A percentile compares a stretch with the other conserved stretches of the same genome.
phyloP scores from a whole-genome alignment of 2,797 vertebrate species.

The Eidolon dupreanum region DNA sequence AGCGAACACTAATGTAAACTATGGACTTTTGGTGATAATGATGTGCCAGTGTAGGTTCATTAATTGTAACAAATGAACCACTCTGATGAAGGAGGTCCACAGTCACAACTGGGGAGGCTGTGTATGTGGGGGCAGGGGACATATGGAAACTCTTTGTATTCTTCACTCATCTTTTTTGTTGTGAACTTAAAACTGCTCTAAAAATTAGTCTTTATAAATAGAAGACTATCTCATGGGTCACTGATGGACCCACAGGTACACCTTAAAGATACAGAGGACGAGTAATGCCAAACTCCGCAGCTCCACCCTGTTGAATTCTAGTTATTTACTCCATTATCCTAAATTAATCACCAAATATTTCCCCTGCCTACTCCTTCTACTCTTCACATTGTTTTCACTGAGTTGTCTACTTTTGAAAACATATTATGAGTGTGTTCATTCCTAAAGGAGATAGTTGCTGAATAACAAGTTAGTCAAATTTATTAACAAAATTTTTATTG shows the following conservation, averaged over 20 bases:
- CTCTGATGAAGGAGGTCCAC: background rate
- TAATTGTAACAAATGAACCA: background rate
- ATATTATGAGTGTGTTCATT: background rate
- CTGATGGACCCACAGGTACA: background rate
- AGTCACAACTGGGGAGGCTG: background rate
- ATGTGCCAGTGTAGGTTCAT: background rate
- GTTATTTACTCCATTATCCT: background rate
- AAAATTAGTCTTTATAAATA: background rate
- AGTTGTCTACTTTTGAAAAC: background rate
- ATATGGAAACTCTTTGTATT: background rate
- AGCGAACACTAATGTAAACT: background rate
- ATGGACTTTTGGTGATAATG: background rate
- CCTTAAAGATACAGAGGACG: background rate
- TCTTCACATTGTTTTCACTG: background rate
- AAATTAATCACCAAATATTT: background rate
- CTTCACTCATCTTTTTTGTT: background rate
- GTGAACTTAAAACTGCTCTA: background rate
- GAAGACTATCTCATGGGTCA: background rate
- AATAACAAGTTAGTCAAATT: background rate
- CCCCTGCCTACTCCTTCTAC: background rate
- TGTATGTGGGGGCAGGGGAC: background rate
- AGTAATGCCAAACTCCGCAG: background rate
- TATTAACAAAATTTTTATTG: background rate
- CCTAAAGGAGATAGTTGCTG: constrained; percentile 11
- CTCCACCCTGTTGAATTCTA: background rate